phyloP scores from a whole-genome alignment of 2,888 invertebrate genomes.

The Ennomos fuscantarius region DNA sequence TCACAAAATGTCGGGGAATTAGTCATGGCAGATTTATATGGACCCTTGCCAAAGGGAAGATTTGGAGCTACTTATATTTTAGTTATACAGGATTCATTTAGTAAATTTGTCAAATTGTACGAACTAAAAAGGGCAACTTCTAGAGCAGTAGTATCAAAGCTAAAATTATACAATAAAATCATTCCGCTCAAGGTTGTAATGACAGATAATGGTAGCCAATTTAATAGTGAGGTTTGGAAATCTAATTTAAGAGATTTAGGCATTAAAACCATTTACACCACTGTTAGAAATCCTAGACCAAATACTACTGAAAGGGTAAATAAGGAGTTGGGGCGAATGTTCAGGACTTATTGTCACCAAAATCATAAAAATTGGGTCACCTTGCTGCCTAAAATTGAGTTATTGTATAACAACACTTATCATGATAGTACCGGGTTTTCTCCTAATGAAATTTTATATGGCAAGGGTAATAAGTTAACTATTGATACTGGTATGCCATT shows the following conservation, averaged over 20 bases:
- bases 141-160: constrained; percentile 9
- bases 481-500: not conserved
- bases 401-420: constrained; percentile 36
- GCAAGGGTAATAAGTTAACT: not conserved
- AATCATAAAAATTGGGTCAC: constrained; percentile 37
- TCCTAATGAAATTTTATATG: constrained; percentile 5
- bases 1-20: constrained; percentile 30
- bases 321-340: constrained; percentile 35
- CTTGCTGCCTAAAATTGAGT: constrained; percentile 26
- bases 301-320: constrained; percentile 39
- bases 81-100: constrained; percentile 36
- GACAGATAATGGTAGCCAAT: constrained; percentile 36
- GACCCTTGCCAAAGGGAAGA: constrained; percentile 26
- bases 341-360: constrained; percentile 33
- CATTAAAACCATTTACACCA: constrained; percentile 28
- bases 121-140: constrained; percentile 16
- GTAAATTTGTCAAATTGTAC: constrained; percentile 32
- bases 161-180: constrained; percentile 18
- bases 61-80: constrained; percentile 35
- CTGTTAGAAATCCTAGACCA: constrained; percentile 38
- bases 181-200: constrained; percentile 8
- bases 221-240: constrained; percentile 22
- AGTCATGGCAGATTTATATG: constrained; percentile 41
- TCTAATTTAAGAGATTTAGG: constrained; percentile 4
- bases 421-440: constrained; percentile 37